phyloP scores from a whole-genome alignment of 2,888 invertebrate species.

The Plutella xylostella region DNA sequence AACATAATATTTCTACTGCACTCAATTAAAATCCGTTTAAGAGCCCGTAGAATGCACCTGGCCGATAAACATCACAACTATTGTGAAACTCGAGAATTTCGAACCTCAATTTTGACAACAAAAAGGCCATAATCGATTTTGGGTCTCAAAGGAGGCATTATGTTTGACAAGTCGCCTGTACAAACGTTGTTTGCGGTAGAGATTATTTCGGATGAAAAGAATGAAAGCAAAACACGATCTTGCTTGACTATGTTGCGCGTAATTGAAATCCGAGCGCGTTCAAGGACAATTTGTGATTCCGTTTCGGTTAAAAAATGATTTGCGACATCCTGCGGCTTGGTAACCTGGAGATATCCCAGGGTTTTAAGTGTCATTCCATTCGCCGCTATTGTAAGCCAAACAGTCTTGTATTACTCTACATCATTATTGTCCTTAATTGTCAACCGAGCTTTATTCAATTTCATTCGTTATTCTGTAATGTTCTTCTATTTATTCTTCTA shows the following conservation, averaged over 20 bases:
- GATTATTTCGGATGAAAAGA: slow-evolving; percentile 69
- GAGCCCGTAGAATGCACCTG: slow-evolving; percentile 45
- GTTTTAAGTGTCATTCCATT: not conserved
- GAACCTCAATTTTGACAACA: slow-evolving; percentile 69
- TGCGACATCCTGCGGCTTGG: slow-evolving; percentile 3
- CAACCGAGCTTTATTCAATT: too few species aligned
- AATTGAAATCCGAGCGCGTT: slow-evolving; percentile 61
- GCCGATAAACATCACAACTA: slow-evolving; percentile 66
- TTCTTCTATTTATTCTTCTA: too few species aligned
- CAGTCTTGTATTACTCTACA: too few species aligned
- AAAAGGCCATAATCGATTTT: slow-evolving; percentile 69
- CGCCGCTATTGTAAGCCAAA: too few species aligned
- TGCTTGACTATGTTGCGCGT: slow-evolving; percentile 51
- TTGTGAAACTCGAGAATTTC: slow-evolving; percentile 62
- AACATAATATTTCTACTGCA: slow-evolving; percentile 26
- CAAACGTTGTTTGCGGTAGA: slow-evolving; percentile 64
- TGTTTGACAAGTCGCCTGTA: slow-evolving; percentile 67
- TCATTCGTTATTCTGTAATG: too few species aligned
- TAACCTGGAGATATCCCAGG: not conserved
- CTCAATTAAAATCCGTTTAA: slow-evolving; percentile 64
- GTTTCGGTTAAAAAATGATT: slow-evolving; percentile 20
- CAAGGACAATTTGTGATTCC: slow-evolving; percentile 42
- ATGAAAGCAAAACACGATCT: slow-evolving; percentile 66
- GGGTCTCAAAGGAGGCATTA: slow-evolving; percentile 58
- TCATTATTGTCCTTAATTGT: too few species aligned